Base-by-base conservation (phyloP, 2,888 invertebrate genomes). In the Eupithecia inturbata region DNA sequence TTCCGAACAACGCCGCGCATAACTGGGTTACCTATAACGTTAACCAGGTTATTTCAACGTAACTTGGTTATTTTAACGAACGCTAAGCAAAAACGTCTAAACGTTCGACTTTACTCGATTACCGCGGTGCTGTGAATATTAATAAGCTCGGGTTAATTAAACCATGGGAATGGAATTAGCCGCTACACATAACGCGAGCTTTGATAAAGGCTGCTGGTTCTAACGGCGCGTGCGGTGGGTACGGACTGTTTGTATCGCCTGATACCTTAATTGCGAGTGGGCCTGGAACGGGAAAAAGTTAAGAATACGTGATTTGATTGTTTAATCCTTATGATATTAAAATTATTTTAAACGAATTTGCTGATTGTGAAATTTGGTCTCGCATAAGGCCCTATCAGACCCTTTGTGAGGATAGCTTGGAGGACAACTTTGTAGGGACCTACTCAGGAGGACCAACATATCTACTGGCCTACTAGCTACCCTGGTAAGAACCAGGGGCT, bases 21-120 rank as follows among this genome's bases (percentile, higher is more conserved):
- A 76, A 76, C 76, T 69, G 33, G 22, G 33, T 76, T 76, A 76
- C 66, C 49, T 57, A 70, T 72, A 75, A 66, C 73, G 62, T 76
- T 57, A 76, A 76, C 76, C 71, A 31, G 71, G 68, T 76, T 76
- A 76, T 71, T 72, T 64, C 70, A 60, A 68, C 66, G 68, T 76
- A 76, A 76, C 73, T 41, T 2, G 62, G 76, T 76, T 76, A 76
- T 73, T 73, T 76, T 76, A 76, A 76, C 76, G 73, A 76, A 76
- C 76, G 68, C 72, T 70, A 72, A 75, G 72, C 75, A 75, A 75
- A 76, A 76, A 76, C 71, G 73, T 75, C 76, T 76, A 76, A 76
- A 73, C 76, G 73, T 69, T 70, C 68, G 71, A 75, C 75, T 75
- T 76, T 60, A 76, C 73, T 73, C 76, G 76, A 76, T 76, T 73